A percentile compares a stretch with the other conserved stretches of the same genome.
Evolutionary conservation across 2,797 vertebrate species (phyloP).

Genomic region (Salmo trutta): DNA sequence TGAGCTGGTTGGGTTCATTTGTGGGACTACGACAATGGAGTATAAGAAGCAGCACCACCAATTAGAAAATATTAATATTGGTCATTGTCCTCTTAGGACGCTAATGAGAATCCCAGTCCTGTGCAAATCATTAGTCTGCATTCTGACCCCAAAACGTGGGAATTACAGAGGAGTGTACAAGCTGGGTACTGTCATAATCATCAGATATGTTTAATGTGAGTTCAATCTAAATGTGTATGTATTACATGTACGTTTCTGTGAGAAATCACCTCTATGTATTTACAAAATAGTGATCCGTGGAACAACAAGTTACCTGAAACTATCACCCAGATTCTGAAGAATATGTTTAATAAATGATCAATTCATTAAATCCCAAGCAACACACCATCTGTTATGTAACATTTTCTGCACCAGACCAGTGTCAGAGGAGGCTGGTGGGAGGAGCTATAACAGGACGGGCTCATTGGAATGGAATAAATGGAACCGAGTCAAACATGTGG

Average conservation of each 20-base stretch:
- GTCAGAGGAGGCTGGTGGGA: too few relatives aligned
- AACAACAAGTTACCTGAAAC: not conserved
- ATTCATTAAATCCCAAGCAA: conserved; percentile 26
- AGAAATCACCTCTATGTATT: not conserved
- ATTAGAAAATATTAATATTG: not conserved
- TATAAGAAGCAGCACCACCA: not conserved
- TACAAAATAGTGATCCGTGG: not conserved
- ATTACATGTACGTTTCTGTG: not conserved
- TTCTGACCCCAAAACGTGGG: not conserved
- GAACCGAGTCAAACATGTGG: too few relatives aligned
- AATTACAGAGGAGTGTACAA: not conserved
- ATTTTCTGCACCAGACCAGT: not conserved
- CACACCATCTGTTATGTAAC: conserved; percentile 18
- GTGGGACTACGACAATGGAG: not conserved
- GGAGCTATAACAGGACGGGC: too few relatives aligned
- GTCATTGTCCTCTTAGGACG: not conserved
- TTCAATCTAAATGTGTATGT: not conserved
- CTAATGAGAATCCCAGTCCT: not conserved
- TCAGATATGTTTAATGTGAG: not conserved
- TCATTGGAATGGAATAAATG: too few relatives aligned
- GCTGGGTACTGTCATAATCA: not conserved
- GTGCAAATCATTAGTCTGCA: not conserved
- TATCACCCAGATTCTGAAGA: not conserved
- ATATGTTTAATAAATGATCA: conserved; percentile 40
- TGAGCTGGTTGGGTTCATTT: not conserved